These are phyloP conservation scores for Drosophila formosana DNA, from an alignment of 2,888 invertebrate species.

Conservation along the genomic window DNA sequence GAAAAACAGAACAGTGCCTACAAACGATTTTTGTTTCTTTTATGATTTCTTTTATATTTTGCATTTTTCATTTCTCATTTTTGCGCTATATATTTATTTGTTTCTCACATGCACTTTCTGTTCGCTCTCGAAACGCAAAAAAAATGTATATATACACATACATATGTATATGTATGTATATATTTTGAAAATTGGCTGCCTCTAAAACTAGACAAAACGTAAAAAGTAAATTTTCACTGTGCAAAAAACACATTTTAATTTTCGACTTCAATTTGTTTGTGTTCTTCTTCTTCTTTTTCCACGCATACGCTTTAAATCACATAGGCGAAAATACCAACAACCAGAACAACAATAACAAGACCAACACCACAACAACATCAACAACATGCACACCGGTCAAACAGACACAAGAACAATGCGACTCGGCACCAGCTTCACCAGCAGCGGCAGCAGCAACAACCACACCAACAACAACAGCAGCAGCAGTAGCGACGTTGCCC, in stretches of 20 bases:
- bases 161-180: neutral
- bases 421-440: slow-evolving; percentile 64
- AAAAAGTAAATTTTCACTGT: slow-evolving; percentile 25
- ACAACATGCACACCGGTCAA: slow-evolving; percentile 71
- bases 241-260: slow-evolving; percentile 65
- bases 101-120: slow-evolving; percentile 61
- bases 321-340: slow-evolving; percentile 72
- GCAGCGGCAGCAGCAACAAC: slow-evolving; percentile 36
- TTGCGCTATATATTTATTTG: slow-evolving; percentile 47
- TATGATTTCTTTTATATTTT: slow-evolving; percentile 43
- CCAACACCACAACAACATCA: slow-evolving; percentile 63
- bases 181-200: slow-evolving; percentile 64
- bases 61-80: slow-evolving; percentile 40
- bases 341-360: slow-evolving; percentile 52
- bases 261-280: slow-evolving; percentile 78
- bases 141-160: too few species aligned
- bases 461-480: slow-evolving; percentile 43
- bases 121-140: slow-evolving; percentile 40
- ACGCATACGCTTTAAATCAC: slow-evolving; percentile 78
- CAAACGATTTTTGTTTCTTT: slow-evolving; percentile 29
- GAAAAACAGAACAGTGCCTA: slow-evolving; percentile 31
- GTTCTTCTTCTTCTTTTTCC: slow-evolving; percentile 76
- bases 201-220: slow-evolving; percentile 31
- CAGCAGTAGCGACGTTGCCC: slow-evolving; percentile 38
- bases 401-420: slow-evolving; percentile 67